Conservation (phyloP, 2,797 vertebrate species). For the Siniperca scherzeri region DNA sequence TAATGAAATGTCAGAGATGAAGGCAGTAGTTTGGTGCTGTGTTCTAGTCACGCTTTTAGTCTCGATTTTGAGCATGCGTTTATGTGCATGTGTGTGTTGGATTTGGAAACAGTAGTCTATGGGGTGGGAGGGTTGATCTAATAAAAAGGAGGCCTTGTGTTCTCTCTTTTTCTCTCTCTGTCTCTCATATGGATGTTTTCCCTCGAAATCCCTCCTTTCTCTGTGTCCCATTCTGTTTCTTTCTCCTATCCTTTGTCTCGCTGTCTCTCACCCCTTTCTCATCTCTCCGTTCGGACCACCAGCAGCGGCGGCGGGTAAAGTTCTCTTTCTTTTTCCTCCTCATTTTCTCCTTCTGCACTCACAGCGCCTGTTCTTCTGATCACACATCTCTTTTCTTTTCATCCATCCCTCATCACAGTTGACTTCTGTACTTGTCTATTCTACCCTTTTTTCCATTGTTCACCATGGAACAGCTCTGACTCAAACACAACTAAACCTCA, state of each 20-base stretch:
- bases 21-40: slow-evolving; percentile 13
- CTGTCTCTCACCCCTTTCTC: slow-evolving; percentile 81
- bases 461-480: slow-evolving; percentile 73
- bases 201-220: slow-evolving; percentile 66
- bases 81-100: slow-evolving; percentile 39
- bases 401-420: slow-evolving; percentile 65
- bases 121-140: slow-evolving; percentile 55
- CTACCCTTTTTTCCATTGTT: slow-evolving; percentile 68
- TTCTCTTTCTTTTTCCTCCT: slow-evolving; percentile 73
- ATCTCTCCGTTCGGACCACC: slow-evolving; percentile 86
- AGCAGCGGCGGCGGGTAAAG: slow-evolving; percentile 90
- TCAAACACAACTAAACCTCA: slow-evolving; percentile 56
- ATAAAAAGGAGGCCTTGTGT: slow-evolving; percentile 72
- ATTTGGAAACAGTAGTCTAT: slow-evolving; percentile 3
- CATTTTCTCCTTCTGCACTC: slow-evolving; percentile 69
- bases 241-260: slow-evolving; percentile 73
- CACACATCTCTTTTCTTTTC: slow-evolving; percentile 77
- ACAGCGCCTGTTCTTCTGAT: slow-evolving; percentile 74
- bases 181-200: slow-evolving; percentile 83
- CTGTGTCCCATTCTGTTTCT: slow-evolving; percentile 71
- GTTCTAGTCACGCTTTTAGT: not conserved
- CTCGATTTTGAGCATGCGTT: not conserved
- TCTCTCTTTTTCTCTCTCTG: slow-evolving; percentile 65
- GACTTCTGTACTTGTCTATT: slow-evolving; percentile 64
- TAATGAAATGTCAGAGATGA: not conserved